These are phyloP conservation scores for Zaprionus camerounensis DNA, from an alignment of 1,140 invertebrate genomes.

Conservation along the genomic window DNA sequence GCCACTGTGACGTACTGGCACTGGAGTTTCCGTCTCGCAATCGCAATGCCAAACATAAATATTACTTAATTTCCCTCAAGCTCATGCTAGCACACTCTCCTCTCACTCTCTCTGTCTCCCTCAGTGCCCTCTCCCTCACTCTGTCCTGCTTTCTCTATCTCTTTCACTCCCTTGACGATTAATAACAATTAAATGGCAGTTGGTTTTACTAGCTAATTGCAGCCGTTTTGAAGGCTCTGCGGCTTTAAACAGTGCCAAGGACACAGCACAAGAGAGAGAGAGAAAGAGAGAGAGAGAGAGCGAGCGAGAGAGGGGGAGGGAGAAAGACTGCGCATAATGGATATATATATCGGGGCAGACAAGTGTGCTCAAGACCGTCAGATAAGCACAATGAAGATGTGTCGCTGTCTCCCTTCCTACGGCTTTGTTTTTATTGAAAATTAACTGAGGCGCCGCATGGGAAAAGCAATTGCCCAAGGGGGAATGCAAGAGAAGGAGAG, in stretches of 20 bases:
- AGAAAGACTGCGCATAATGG: conserved; percentile 21
- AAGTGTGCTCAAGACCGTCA: conserved; percentile 49
- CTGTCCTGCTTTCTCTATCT: neutral
- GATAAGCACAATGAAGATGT: conserved; percentile 70
- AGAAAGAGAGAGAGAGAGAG: neutral
- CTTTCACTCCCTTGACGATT: conserved; percentile 35
- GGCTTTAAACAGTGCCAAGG: conserved; percentile 33
- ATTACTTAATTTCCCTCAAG: conserved; percentile 65
- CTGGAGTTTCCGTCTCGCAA: conserved; percentile 45
- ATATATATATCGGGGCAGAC: conserved; percentile 25
- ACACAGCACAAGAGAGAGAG: neutral
- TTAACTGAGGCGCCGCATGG: conserved; percentile 38
- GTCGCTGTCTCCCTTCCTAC: neutral
- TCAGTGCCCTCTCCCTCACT: neutral
- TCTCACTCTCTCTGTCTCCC: neutral
- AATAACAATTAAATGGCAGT: conserved; percentile 80
- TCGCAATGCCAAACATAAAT: conserved; percentile 64
- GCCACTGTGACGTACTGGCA: conserved; percentile 20
- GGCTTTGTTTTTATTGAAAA: conserved; percentile 60
- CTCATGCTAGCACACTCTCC: conserved; percentile 24
- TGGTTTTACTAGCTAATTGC: conserved; percentile 64
- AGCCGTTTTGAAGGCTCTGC: conserved; percentile 11
- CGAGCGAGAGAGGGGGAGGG: neutral
- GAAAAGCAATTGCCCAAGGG: conserved; percentile 13
- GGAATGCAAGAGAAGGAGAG: neutral